phyloP scores from a whole-genome alignment of 2,888 invertebrate genomes.

The Synanthedon vespiformis region DNA sequence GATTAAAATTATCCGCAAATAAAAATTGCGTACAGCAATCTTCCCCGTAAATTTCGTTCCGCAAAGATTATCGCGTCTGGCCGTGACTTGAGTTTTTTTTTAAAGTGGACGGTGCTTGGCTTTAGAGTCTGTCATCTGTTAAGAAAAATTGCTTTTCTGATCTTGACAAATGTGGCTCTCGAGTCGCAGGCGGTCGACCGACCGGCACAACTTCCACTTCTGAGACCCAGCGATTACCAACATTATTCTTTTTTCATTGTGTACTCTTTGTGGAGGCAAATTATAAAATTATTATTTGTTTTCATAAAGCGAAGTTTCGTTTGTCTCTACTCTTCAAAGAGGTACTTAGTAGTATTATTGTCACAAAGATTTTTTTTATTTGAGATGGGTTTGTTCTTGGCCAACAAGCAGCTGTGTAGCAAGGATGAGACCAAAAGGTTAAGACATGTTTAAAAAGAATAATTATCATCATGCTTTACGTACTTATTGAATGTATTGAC shows the following conservation, averaged over 20 bases:
- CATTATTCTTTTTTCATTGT: slow-evolving; percentile 9
- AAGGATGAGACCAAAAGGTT: too few species aligned
- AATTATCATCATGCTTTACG: too few species aligned
- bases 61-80: slow-evolving; percentile 10
- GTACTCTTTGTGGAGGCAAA: too few species aligned
- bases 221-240: slow-evolving; percentile 11
- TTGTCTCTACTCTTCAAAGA: background rate
- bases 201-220: background rate
- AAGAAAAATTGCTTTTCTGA: slow-evolving; percentile 18
- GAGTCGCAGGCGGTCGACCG: slow-evolving; percentile 1
- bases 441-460: too few species aligned
- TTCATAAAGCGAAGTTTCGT: background rate
- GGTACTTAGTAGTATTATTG: background rate
- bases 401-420: too few species aligned
- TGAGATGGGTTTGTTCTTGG: too few species aligned
- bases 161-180: slow-evolving; percentile 23
- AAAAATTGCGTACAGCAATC: background rate
- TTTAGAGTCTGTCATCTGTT: slow-evolving; percentile 13
- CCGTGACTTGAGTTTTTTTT: slow-evolving; percentile 10
- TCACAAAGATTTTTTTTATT: too few species aligned
- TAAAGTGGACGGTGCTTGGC: slow-evolving; percentile 7
- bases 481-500: too few species aligned
- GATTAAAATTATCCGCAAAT: background rate
- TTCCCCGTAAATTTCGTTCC: slow-evolving; percentile 2
- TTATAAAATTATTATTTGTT: too few species aligned